These are phyloP conservation scores for Salarias fasciatus DNA, from an alignment of 2,797 vertebrate species.

Conservation along the genomic window DNA sequence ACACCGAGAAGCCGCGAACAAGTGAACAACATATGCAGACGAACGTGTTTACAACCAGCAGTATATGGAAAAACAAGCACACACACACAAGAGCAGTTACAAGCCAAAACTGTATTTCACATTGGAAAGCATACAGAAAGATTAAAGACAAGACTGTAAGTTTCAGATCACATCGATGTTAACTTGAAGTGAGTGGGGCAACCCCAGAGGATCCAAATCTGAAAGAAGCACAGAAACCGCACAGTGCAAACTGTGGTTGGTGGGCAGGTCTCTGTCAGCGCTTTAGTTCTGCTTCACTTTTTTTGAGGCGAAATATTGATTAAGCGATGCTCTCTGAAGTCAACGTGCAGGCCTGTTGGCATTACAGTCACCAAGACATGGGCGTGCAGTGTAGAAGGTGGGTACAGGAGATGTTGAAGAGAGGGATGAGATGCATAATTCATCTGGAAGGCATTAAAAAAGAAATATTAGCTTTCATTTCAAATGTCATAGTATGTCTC, in stretches of 20 bases:
- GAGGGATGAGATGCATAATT: too few species aligned
- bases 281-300: constrained; percentile 49
- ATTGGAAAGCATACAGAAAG: constrained; percentile 41
- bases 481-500: too few species aligned
- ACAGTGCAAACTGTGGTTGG: constrained; percentile 54
- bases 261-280: constrained; percentile 55
- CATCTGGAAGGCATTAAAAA: too few species aligned
- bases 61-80: constrained; percentile 1
- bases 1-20: constrained; percentile 5
- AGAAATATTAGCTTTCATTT: too few species aligned
- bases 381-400: neutral
- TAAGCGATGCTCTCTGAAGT: constrained; percentile 62
- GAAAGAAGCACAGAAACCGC: constrained; percentile 54
- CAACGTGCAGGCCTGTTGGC: constrained; percentile 44
- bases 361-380: constrained; percentile 43
- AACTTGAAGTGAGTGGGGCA: constrained; percentile 51
- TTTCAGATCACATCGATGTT: constrained; percentile 57
- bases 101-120: constrained; percentile 39
- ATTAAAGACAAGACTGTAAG: constrained; percentile 56
- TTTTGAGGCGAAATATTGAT: constrained; percentile 69
- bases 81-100: constrained; percentile 12
- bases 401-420: constrained; percentile 12
- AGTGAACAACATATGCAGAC: constrained; percentile 12
- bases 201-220: constrained; percentile 44
- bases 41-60: constrained; percentile 9